These are phyloP conservation scores for Cryptotermes secundus DNA, from an alignment of 1,140 invertebrate species.

Conservation along the genomic window DNA sequence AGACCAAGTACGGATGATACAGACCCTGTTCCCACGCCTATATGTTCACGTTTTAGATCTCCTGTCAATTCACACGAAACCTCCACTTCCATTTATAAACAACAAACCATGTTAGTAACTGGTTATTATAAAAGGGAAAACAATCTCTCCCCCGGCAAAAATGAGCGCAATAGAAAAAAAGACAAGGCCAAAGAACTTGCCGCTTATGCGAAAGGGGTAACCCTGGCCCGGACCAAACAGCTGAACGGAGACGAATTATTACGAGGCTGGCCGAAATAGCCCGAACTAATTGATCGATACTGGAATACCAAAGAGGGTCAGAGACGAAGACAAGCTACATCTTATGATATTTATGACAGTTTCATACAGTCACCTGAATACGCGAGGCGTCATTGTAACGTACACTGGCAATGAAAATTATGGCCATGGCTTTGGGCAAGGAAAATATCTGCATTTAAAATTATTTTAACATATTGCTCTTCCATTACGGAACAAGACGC, in stretches of 20 bases:
- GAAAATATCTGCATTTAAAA: no score
- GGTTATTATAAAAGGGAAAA: background rate
- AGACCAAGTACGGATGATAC: background rate
- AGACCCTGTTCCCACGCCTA: background rate
- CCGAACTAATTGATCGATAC: background rate
- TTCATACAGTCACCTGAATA: no score
- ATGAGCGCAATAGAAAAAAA: background rate
- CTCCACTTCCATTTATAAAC: background rate
- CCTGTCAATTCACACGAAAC: background rate
- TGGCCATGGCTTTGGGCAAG: no score
- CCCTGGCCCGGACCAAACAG: background rate
- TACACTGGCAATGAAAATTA: no score
- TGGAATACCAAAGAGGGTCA: background rate
- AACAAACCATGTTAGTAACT: background rate
- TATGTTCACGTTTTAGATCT: background rate
- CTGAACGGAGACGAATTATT: background rate
- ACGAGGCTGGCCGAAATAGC: background rate
- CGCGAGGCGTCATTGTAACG: no score
- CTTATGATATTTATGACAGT: background rate
- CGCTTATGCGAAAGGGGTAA: background rate
- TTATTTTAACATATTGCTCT: no score
- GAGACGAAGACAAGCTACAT: background rate
- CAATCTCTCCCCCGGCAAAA: background rate
- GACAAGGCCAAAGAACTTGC: background rate
- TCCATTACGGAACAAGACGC: no score